Conservation (phyloP, 2,888 invertebrate genomes). For the Lamellibrachia satsuma region DNA sequence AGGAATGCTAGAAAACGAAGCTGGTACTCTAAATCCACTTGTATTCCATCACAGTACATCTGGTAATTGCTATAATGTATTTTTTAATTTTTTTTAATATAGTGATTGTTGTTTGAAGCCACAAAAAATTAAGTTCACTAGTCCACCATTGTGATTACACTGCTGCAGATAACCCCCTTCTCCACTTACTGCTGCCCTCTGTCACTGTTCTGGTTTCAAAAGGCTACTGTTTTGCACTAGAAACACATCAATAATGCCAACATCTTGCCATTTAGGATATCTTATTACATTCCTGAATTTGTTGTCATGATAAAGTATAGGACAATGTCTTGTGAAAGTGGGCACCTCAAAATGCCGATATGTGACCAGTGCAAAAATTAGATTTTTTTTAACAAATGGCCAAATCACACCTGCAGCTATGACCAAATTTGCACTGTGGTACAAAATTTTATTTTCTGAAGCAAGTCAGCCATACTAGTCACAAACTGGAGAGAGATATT, state of each 20-base stretch:
- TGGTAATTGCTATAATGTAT: neutral
- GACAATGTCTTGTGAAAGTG: neutral
- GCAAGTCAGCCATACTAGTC: too few relatives aligned
- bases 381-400: too few relatives aligned
- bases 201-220: neutral
- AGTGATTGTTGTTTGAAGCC: neutral
- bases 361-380: too few relatives aligned
- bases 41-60: neutral
- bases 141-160: neutral
- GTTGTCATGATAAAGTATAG: neutral
- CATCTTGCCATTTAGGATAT: neutral
- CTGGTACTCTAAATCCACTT: neutral
- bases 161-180: neutral
- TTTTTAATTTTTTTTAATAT: neutral
- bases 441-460: too few relatives aligned
- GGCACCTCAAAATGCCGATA: too few relatives aligned
- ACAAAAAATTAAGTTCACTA: neutral
- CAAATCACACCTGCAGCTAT: too few relatives aligned
- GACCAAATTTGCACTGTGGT: too few relatives aligned
- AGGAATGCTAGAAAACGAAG: neutral
- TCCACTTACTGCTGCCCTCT: neutral
- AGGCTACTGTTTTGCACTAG: neutral
- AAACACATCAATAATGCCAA: neutral
- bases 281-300: neutral
- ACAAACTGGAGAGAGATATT: too few relatives aligned